Conservation (phyloP, 1,140 invertebrate species). For the Caerostris darwini region DNA sequence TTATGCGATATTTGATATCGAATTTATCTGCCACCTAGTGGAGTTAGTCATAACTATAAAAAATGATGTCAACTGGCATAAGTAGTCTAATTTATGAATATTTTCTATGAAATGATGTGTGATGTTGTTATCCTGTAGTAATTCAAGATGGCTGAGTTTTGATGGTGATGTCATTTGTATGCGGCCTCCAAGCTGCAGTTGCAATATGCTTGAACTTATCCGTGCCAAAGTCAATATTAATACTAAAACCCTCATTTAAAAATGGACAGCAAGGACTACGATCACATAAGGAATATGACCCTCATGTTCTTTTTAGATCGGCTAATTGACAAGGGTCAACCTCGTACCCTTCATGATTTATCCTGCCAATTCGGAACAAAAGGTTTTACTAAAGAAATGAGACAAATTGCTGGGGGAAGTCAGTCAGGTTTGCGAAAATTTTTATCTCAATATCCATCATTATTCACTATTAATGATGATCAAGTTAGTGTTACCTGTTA, state of each 20-base stretch:
- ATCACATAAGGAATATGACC: slow-evolving; percentile 95
- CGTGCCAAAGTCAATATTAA: slow-evolving; percentile 66
- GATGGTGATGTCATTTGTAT: slow-evolving; percentile 54
- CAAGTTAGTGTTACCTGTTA: slow-evolving; percentile 86
- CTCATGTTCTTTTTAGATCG: slow-evolving; percentile 97
- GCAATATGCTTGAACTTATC: slow-evolving; percentile 23
- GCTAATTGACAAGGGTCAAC: slow-evolving; percentile 94
- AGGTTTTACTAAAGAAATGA: slow-evolving; percentile 94
- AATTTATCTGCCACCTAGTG: too few species aligned
- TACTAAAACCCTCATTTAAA: background rate
- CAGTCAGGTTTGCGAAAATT: slow-evolving; percentile 95
- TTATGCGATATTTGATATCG: too few species aligned
- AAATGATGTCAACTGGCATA: too few species aligned
- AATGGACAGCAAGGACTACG: slow-evolving; percentile 96
- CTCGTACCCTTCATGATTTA: slow-evolving; percentile 95
- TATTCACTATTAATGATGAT: slow-evolving; percentile 95
- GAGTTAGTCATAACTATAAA: too few species aligned
- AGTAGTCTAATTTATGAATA: background rate
- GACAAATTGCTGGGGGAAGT: slow-evolving; percentile 95
- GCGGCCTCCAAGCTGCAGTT: slow-evolving; percentile 56
- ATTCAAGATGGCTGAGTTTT: slow-evolving; percentile 57
- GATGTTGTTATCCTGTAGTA: slow-evolving; percentile 2
- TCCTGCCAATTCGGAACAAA: slow-evolving; percentile 98
- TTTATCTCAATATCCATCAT: slow-evolving; percentile 92
- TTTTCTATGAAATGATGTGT: slow-evolving; percentile 20